These are phyloP conservation scores for Drosophila leontia DNA, from an alignment of 1,140 invertebrate genomes.

Conservation along the genomic window DNA sequence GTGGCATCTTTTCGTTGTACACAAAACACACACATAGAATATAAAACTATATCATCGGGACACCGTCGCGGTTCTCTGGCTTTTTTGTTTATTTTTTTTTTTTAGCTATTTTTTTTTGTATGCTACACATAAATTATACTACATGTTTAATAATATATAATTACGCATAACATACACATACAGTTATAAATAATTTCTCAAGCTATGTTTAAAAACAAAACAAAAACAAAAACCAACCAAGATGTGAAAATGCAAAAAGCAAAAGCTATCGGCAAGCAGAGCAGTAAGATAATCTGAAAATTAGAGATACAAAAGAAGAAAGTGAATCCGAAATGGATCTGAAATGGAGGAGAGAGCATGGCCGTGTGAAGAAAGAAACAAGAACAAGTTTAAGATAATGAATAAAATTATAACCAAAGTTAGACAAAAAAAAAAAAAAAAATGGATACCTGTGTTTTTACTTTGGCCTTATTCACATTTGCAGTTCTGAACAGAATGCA, in stretches of 20 bases:
- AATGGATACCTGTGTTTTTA: too few relatives aligned
- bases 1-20: conserved; percentile 25
- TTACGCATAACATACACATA: conserved; percentile 48
- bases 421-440: conserved; percentile 59
- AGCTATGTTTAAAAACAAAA: conserved; percentile 59
- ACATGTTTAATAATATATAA: conserved; percentile 78
- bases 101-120: conserved; percentile 72
- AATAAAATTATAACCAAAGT: conserved; percentile 83
- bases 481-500: too few relatives aligned
- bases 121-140: conserved; percentile 80
- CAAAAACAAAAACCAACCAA: conserved; percentile 4
- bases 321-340: background rate
- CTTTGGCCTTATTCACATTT: too few relatives aligned
- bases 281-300: conserved; percentile 14
- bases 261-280: background rate
- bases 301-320: background rate
- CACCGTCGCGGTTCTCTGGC: conserved; percentile 49
- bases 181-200: conserved; percentile 74
- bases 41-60: conserved; percentile 11
- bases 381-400: conserved; percentile 77
- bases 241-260: conserved; percentile 30
- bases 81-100: conserved; percentile 78
- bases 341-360: conserved; percentile 23
- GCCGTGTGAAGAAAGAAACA: conserved; percentile 32
- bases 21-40: conserved; percentile 27